These are phyloP conservation scores for Callopanchax toddi DNA, from an alignment of 2,113 vertebrate genomes.

Conservation along the genomic window DNA sequence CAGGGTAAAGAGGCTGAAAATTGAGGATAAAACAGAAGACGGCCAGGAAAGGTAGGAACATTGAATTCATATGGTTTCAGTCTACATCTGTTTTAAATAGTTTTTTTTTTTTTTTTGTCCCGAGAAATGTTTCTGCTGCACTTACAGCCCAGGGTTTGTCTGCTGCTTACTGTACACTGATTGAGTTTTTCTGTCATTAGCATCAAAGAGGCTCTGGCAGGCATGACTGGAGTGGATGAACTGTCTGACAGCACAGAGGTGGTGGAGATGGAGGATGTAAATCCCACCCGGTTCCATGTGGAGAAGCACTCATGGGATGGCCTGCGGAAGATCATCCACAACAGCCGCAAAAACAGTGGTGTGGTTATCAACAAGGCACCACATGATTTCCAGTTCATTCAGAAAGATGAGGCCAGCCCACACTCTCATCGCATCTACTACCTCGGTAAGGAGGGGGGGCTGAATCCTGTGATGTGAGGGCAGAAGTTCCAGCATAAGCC, in stretches of 20 bases:
- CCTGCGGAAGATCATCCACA: slow-evolving; percentile 89
- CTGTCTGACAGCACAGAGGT: slow-evolving; percentile 81
- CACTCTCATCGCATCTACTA: slow-evolving; percentile 95
- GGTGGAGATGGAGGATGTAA: slow-evolving; percentile 86
- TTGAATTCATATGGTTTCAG: background rate
- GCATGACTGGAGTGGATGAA: slow-evolving; percentile 85
- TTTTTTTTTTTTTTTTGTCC: too few species aligned
- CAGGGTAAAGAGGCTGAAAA: slow-evolving; percentile 93
- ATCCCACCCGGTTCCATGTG: slow-evolving; percentile 86
- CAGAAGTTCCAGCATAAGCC: background rate
- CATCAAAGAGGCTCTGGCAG: slow-evolving; percentile 60
- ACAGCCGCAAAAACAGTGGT: slow-evolving; percentile 90
- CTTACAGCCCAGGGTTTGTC: too few species aligned
- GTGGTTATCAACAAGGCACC: slow-evolving; percentile 92
- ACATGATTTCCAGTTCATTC: slow-evolving; percentile 93
- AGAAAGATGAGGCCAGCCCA: slow-evolving; percentile 87
- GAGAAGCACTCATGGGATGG: slow-evolving; percentile 93
- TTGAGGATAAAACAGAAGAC: slow-evolving; percentile 86
- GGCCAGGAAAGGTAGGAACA: slow-evolving; percentile 84
- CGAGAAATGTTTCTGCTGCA: too few species aligned
- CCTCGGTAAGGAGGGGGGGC: slow-evolving; percentile 84
- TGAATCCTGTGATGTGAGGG: too few species aligned
- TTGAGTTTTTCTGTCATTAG: slow-evolving; percentile 37
- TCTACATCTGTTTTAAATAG: background rate
- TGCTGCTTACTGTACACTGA: background rate